Evolutionary conservation across 2,888 invertebrate genomes (phyloP), one percentile per base, ranked within the genome.

Genomic region (Sylvicola cinctus): DNA sequence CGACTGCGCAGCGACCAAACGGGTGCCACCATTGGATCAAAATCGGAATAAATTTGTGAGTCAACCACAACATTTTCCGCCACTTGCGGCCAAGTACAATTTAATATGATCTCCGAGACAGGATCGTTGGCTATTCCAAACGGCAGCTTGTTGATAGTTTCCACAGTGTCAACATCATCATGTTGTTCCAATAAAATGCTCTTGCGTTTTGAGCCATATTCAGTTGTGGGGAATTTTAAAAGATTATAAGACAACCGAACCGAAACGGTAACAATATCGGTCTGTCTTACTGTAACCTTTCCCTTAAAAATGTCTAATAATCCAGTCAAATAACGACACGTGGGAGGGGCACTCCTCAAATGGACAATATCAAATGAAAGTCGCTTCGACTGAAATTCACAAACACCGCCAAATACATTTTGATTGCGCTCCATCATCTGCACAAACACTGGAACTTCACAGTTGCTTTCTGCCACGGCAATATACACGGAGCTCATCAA

Each of bases 331-430:
- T 87, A 80, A 44, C 74, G 74, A 48, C 79, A 87, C 45, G 84
- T 77, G 16, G 70, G 64, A 2, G 88, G 85, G 36, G 77, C 70
- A 43, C 71, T 68, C 49, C 76, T 75, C 39, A 95, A 62, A 51
- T 90, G 81, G 32, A 87, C 77, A 64, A 88, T 83, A 50, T 93
- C 84, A 55, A 84, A 90, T 49, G 76, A 76, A n/a, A 79, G 74
- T 43, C 79, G 68, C 29, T 74, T 64, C 31, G 79, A 77, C 45
- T 70, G 72, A 15, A 74, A 73, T 49, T 85, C 72, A 46, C 75
- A 77, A 7, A 84, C 69, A 6, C 95, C 95, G 33, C 76, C 51
- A 51, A 71, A 83, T 47, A 74, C 73, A 34, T 75, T 70, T 49
- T 87, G 79, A 72, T 79, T 79, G 42, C 69, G 69, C 49, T 81